Evolutionary conservation across 2,888 invertebrate species (phyloP), one percentile per base, ranked within the genome.

Genomic region (Dynastes maya): DNA sequence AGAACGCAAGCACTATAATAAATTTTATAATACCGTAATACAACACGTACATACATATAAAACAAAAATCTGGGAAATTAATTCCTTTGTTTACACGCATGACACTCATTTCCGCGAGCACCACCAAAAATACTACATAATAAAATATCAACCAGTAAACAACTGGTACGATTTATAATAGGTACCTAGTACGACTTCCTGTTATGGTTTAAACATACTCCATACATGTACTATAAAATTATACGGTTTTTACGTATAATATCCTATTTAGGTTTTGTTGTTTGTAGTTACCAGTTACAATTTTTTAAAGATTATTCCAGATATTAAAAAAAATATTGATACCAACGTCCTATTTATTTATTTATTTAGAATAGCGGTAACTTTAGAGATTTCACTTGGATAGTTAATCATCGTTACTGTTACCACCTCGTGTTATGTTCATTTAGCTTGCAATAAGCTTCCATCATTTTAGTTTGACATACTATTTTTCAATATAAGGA

Each of bases 11-110:
- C 29, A 29, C 61, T 27, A 22, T 29, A 27, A 61, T 61, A 61
- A 61, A 61, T 61, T 61, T 22, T n/a, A 16, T 27, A 61, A 61
- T 61, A 61, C 61, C 61, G 61, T 61, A 61, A 45, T 45, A 11
- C 45, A 45, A 45, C 45, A 45, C 45, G 37, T n/a, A 45, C 9
- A 22, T 45, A 45, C 32, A 45, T 67, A 67, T 49, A 67, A 49
- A 49, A 67, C 27, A 67, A 72, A 68, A 27, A 72, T 40, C 72
- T 72, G 22, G 58, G 45, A n/a, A 70, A 70, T 70, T 27, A 70
- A 72, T 72, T 58, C 58, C n/a, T 72, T 72, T 72, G 72, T 72
- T 72, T 55, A 72, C 55, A 72, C n/a, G 58, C 72, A 72, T 58
- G 72, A 58, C 58, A 16, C 58, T 40, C 58, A 58, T 58, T 72